Evolutionary conservation across 2,113 vertebrate species (phyloP), one percentile per base, ranked within the genome.

Genomic region (Nematolebias whitei): DNA sequence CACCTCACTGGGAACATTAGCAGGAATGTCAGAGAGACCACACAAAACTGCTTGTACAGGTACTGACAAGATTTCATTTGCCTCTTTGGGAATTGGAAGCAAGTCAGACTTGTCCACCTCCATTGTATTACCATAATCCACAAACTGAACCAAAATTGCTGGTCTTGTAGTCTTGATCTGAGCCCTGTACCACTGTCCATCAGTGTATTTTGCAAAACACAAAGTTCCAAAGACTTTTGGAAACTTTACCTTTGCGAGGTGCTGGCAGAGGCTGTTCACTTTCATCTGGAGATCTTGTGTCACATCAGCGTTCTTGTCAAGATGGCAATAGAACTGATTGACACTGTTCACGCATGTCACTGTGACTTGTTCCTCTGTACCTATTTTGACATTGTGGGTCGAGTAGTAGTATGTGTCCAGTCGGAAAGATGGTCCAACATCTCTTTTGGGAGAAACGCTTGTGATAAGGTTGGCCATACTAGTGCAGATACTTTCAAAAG

Each of bases 31-130:
- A 48, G 94, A 93, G 14, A 98, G 92, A 0, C 92, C 88, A 85
- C 96, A 98, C 60, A 92, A 88, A 55, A 99, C 51, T 19, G 95
- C 96, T 81, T 98, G 97, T 81, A 97, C 93, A 26, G 97, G 96
- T 61, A 95, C 80, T 61, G 95, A 86, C 78, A 96, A 92, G 18
- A 98, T 82, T 20, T 95, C 91, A 29, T 85, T 88, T 12, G 94
- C 94, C 77, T 95, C 91, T 47, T n/a, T 82, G 44, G 95, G 95
- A 80, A 99, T 82, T 23, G 92, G 92, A 68, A 96, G 87, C 62
- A 98, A 53, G 47, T 94, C 78, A 8, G 91, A 90, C 41, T 83
- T 79, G 10, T 90, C 83, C 43, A 95, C 76, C 20, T 85, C 58
- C 44, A 94, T 84, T 5, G 89, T 93, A 79, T 98, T 93, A 0